Conservation (phyloP, 2,797 vertebrate species). For the Phyllotis vaccarum region DNA sequence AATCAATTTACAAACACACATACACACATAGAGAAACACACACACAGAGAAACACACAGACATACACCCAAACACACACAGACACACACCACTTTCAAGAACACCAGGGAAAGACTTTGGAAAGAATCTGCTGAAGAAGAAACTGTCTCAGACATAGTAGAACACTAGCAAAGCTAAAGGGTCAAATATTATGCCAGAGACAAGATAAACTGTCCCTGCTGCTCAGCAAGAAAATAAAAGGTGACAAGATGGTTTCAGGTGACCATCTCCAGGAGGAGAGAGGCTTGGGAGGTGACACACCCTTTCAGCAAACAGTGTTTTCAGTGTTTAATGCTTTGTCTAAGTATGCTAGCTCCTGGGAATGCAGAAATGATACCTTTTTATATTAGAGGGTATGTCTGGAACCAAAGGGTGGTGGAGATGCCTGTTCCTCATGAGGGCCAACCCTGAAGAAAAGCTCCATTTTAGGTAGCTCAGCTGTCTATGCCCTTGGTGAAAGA, state of each 20-base stretch:
- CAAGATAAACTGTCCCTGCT: neutral
- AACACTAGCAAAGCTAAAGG: neutral
- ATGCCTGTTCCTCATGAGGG: neutral
- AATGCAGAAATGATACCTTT: neutral
- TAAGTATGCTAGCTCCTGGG: neutral
- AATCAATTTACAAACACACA: slow-evolving; percentile 41
- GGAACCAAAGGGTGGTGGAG: neutral
- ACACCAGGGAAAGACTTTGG: slow-evolving; percentile 9
- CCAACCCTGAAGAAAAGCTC: neutral
- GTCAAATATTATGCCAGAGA: neutral
- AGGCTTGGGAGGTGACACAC: neutral
- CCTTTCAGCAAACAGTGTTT: neutral
- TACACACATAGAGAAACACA: neutral
- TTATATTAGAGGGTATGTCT: neutral
- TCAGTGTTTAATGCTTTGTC: neutral
- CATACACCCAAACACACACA: neutral
- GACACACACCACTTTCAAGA: slow-evolving; percentile 19
- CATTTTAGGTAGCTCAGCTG: neutral
- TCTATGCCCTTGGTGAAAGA: neutral
- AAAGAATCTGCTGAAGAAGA: slow-evolving; percentile 17
- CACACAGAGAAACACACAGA: neutral
- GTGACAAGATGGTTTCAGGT: neutral
- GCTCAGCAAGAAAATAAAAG: slow-evolving; percentile 5
- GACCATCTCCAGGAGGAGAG: neutral
- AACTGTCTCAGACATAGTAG: neutral